These are phyloP conservation scores for Girardinus metallicus DNA, from an alignment of 2,797 vertebrate genomes.

Conservation along the genomic window DNA sequence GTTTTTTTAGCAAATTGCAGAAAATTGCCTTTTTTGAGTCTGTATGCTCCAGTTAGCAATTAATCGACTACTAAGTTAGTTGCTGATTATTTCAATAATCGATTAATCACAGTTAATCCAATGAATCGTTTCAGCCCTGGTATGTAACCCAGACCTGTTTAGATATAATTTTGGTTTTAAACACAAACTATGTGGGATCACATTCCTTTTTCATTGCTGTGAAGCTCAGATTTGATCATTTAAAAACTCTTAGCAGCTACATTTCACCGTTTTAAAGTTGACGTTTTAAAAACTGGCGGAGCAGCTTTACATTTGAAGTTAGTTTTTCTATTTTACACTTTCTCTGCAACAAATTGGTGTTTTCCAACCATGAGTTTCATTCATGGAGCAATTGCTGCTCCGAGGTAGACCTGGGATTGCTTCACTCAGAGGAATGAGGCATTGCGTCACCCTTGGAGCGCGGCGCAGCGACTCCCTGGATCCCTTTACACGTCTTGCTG, in stretches of 20 bases:
- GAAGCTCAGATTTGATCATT: background rate
- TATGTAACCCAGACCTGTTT: background rate
- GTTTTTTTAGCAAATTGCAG: too few relatives aligned
- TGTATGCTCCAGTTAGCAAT: too few relatives aligned
- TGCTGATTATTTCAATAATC: too few relatives aligned
- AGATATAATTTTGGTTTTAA: background rate
- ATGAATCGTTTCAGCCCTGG: background rate
- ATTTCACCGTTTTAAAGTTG: background rate
- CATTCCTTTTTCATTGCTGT: background rate
- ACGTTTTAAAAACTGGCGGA: background rate
- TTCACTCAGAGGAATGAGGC: conserved; percentile 61
- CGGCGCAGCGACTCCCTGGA: conserved; percentile 53
- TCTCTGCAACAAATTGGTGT: conserved; percentile 32
- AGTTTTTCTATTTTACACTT: background rate
- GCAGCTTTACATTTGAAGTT: background rate
- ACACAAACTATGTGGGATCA: background rate
- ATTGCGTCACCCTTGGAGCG: conserved; percentile 60
- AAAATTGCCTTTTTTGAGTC: too few relatives aligned
- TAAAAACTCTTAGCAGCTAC: background rate
- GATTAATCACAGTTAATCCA: too few relatives aligned
- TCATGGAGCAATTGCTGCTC: conserved; percentile 53
- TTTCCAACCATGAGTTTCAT: conserved; percentile 47
- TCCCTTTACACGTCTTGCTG: conserved; percentile 32
- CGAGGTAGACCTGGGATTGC: conserved; percentile 34
- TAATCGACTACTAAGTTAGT: too few relatives aligned